These are phyloP conservation scores for Odontesthes bonariensis DNA, from an alignment of 2,113 vertebrate genomes.

Conservation along the genomic window DNA sequence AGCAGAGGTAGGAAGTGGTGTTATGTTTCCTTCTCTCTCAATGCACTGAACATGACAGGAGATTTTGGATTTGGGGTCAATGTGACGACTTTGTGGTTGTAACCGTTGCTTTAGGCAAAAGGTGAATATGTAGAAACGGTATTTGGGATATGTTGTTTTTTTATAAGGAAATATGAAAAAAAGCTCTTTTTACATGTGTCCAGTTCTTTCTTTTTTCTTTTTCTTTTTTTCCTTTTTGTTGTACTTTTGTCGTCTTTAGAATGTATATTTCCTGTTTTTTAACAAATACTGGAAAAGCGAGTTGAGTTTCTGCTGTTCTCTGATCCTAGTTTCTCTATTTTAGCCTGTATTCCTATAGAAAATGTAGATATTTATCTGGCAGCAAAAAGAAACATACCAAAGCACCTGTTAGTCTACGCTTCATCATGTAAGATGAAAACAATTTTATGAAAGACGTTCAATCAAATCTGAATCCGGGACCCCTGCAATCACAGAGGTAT, in stretches of 20 bases:
- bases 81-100: slow-evolving; percentile 59
- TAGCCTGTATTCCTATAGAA: slow-evolving; percentile 64
- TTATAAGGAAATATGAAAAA: slow-evolving; percentile 70
- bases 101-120: slow-evolving; percentile 38
- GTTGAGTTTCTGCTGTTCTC: slow-evolving; percentile 68
- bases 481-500: slow-evolving; percentile 77
- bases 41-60: slow-evolving; percentile 76
- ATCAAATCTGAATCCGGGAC: slow-evolving; percentile 79
- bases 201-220: slow-evolving; percentile 2
- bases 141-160: slow-evolving; percentile 58
- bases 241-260: slow-evolving; percentile 42
- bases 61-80: slow-evolving; percentile 55
- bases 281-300: slow-evolving; percentile 73
- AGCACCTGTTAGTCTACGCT: slow-evolving; percentile 77
- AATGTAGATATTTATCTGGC: slow-evolving; percentile 80
- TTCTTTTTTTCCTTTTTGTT: slow-evolving; percentile 37
- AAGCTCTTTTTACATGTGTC: slow-evolving; percentile 58
- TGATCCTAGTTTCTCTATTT: slow-evolving; percentile 67
- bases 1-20: slow-evolving; percentile 37
- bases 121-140: slow-evolving; percentile 45
- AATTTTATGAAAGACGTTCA: slow-evolving; percentile 64
- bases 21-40: slow-evolving; percentile 51
- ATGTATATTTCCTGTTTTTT: slow-evolving; percentile 49
- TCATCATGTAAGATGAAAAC: slow-evolving; percentile 65
- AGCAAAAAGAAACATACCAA: slow-evolving; percentile 80